Evolutionary conservation across 2,113 vertebrate species (phyloP).

Genomic region (Typhlomys cinereus): DNA sequence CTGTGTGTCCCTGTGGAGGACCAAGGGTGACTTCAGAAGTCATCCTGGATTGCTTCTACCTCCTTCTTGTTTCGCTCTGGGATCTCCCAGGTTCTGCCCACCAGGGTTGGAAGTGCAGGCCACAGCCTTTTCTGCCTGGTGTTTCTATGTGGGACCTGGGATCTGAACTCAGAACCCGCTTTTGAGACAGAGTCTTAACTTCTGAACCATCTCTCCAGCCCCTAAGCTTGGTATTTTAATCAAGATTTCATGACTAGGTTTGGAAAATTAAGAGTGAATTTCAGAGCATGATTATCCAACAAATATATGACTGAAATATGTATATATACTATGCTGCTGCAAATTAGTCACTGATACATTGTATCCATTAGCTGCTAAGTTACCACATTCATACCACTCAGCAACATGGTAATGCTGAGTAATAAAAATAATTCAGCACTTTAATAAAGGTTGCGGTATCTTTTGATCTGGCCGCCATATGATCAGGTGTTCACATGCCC

Average conservation of each 20-base stretch:
- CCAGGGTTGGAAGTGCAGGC: no score
- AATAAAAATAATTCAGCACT: slow-evolving; percentile 60
- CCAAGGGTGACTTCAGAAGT: no score
- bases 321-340: background rate
- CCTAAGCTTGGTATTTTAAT: no score
- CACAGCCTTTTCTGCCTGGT: no score
- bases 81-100: no score
- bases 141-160: no score
- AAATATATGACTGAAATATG: background rate
- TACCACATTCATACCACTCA: slow-evolving; percentile 34
- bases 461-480: slow-evolving; percentile 36
- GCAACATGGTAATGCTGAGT: slow-evolving; percentile 63
- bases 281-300: background rate
- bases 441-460: slow-evolving; percentile 45
- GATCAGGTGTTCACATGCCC: slow-evolving; percentile 66
- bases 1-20: no score
- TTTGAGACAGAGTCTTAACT: no score
- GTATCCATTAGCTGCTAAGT: slow-evolving; percentile 36
- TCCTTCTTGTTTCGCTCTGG: no score
- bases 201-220: no score
- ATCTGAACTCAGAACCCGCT: no score
- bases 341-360: slow-evolving; percentile 34
- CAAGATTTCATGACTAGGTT: slow-evolving; percentile 65
- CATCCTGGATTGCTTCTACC: no score
- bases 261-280: background rate